These are phyloP conservation scores for Cynaeus angustus DNA, from an alignment of 2,888 invertebrate genomes.

Conservation along the genomic window DNA sequence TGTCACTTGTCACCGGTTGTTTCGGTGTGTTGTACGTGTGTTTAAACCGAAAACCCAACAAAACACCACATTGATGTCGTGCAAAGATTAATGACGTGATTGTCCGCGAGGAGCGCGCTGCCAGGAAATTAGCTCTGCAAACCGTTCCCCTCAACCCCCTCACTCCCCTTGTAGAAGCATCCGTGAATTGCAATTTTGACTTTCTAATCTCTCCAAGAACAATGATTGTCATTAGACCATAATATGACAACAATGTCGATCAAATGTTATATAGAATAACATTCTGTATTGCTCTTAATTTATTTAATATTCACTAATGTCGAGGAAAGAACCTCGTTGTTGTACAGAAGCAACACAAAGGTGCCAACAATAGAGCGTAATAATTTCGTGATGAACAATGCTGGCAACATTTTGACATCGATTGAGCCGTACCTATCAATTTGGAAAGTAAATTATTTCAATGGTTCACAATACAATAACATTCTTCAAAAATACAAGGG, in stretches of 20 bases:
- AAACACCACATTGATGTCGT: slow-evolving; percentile 67
- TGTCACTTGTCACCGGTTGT: slow-evolving; percentile 69
- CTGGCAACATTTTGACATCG: slow-evolving; percentile 61
- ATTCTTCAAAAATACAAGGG: slow-evolving; percentile 58
- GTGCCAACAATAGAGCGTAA: slow-evolving; percentile 53
- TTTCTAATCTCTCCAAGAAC: slow-evolving; percentile 39
- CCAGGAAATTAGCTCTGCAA: slow-evolving; percentile 65
- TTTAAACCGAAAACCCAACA: slow-evolving; percentile 65
- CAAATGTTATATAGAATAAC: slow-evolving; percentile 17
- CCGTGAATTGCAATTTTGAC: slow-evolving; percentile 35
- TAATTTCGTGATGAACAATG: slow-evolving; percentile 55
- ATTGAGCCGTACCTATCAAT: slow-evolving; percentile 66
- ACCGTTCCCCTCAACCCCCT: slow-evolving; percentile 51
- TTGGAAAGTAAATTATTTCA: slow-evolving; percentile 64
- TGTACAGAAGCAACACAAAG: slow-evolving; percentile 54
- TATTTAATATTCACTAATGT: slow-evolving; percentile 60
- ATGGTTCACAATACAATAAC: slow-evolving; percentile 57
- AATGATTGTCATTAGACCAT: slow-evolving; percentile 28
- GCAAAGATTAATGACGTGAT: slow-evolving; percentile 69
- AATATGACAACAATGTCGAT: slow-evolving; percentile 20
- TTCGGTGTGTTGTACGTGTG: slow-evolving; percentile 64
- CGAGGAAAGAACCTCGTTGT: slow-evolving; percentile 57
- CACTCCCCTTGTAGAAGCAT: slow-evolving; percentile 30
- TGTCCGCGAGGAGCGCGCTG: slow-evolving; percentile 63
- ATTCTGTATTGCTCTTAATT: slow-evolving; percentile 52